These are phyloP conservation scores for Ommatoiulus sabulosus DNA, from an alignment of 2,888 invertebrate genomes.

Conservation along the genomic window DNA sequence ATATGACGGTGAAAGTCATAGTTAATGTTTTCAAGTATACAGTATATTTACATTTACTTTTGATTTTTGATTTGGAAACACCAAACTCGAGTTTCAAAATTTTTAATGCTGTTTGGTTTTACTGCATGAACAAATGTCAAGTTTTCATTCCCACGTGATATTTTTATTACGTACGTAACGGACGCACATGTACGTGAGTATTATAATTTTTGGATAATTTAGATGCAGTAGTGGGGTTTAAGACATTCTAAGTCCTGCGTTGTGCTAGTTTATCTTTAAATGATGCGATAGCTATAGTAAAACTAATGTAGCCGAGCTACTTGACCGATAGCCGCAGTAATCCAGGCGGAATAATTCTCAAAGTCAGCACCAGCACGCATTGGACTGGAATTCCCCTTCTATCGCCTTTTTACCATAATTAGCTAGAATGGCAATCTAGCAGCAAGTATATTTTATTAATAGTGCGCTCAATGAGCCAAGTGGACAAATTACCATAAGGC, in stretches of 20 bases:
- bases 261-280: not conserved
- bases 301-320: not conserved
- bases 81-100: too few relatives aligned
- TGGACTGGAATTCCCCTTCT: not conserved
- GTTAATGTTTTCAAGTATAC: not conserved
- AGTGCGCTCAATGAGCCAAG: not conserved
- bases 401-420: not conserved
- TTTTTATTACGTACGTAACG: not conserved
- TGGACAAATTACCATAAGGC: not conserved
- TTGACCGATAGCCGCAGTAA: not conserved
- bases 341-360: not conserved
- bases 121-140: too few relatives aligned
- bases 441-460: not conserved
- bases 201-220: not conserved
- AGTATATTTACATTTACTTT: not conserved
- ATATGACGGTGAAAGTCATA: not conserved
- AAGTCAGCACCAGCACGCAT: not conserved
- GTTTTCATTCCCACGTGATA: not conserved
- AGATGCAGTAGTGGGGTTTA: not conserved
- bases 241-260: not conserved
- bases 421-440: not conserved
- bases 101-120: too few relatives aligned
- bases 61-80: too few relatives aligned
- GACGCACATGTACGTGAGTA: not conserved
- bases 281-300: not conserved